Evolutionary conservation across 2,113 vertebrate species (phyloP).

Genomic region (Eubucco bourcierii): DNA sequence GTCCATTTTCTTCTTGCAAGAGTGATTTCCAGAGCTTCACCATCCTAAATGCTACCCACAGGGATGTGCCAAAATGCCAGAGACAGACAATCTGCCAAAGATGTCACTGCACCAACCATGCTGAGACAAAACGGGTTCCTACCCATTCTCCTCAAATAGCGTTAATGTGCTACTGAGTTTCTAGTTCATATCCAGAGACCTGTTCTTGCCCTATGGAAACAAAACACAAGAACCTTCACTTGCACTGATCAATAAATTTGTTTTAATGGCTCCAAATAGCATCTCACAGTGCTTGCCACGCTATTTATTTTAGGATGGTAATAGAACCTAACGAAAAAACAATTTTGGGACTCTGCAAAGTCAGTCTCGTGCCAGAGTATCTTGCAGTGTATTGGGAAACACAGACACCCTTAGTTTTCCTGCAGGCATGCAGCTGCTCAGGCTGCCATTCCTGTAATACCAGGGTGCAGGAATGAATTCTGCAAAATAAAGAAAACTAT

Average conservation of each 20-base stretch:
- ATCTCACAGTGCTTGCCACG: not conserved
- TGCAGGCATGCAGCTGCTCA: not conserved
- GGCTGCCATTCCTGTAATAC: not conserved
- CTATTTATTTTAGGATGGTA: not conserved
- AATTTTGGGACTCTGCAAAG: not conserved
- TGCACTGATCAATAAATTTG: not conserved
- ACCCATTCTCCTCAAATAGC: not conserved
- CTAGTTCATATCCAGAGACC: not conserved
- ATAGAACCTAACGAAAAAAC: not conserved
- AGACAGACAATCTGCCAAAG: not conserved
- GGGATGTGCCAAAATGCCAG: not conserved
- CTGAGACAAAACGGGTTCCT: not conserved
- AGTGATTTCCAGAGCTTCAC: not conserved
- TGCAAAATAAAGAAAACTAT: not conserved
- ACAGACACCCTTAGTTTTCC: not conserved
- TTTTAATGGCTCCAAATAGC: not conserved
- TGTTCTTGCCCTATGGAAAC: not conserved
- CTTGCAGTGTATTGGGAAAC: not conserved
- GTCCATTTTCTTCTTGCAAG: not conserved
- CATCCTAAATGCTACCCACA: not conserved
- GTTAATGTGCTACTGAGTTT: not conserved
- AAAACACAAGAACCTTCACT: rapidly evolving
- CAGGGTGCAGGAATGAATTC: not conserved
- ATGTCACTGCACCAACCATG: not conserved
- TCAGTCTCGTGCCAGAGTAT: not conserved